These are phyloP conservation scores for Mareca strepera DNA, from an alignment of 2,797 vertebrate genomes.

Conservation along the genomic window DNA sequence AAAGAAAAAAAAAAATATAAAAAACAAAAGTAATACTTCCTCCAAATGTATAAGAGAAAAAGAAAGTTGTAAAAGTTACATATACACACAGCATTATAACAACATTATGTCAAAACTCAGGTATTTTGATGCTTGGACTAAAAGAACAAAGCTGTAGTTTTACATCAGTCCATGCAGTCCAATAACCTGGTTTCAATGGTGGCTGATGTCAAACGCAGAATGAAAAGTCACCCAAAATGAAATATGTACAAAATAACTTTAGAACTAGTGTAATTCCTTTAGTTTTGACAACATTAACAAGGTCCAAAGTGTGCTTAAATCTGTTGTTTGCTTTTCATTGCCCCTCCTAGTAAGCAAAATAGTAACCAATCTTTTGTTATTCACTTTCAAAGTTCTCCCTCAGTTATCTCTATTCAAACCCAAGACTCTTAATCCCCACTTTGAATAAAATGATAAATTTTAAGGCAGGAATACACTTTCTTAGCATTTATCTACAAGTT, in stretches of 20 bases:
- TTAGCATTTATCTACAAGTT: background rate
- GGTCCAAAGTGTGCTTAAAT: background rate
- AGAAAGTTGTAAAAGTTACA: background rate
- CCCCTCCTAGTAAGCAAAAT: background rate
- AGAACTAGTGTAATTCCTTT: background rate
- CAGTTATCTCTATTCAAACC: background rate
- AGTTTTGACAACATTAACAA: background rate
- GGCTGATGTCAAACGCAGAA: background rate
- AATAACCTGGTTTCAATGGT: background rate
- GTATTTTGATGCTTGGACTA: background rate
- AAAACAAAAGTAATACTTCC: background rate
- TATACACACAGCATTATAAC: background rate
- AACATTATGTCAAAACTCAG: background rate
- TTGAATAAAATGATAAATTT: background rate
- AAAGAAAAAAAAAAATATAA: background rate
- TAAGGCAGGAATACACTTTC: background rate
- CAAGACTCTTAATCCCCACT: background rate
- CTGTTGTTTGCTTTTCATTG: background rate
- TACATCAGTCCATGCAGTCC: background rate
- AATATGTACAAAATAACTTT: background rate
- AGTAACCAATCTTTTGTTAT: background rate
- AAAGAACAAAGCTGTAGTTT: background rate
- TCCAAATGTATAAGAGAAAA: background rate
- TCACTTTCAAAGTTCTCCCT: conserved; percentile 1
- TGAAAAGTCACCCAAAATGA: background rate